These are phyloP conservation scores for Apogon hyalosoma DNA, from an alignment of 2,797 vertebrate genomes.

Conservation along the genomic window DNA sequence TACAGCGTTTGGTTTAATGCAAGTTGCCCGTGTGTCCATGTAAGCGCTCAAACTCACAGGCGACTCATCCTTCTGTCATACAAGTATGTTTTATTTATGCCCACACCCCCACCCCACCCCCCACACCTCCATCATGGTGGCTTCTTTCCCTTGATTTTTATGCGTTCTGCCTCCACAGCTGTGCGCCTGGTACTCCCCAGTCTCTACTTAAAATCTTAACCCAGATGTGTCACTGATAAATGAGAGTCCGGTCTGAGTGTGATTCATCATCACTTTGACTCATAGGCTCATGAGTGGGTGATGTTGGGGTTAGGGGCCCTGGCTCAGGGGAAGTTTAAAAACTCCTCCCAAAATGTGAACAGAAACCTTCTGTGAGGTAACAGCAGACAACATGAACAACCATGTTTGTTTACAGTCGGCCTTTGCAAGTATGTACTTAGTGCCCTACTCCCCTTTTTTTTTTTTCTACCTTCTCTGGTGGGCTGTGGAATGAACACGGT, in stretches of 20 bases:
- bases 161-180: constrained; percentile 6
- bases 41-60: constrained; percentile 26
- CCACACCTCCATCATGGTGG: neutral
- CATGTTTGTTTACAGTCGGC: constrained; percentile 69
- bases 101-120: too few species aligned
- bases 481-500: constrained; percentile 27
- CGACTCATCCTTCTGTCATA: constrained; percentile 4
- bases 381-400: constrained; percentile 37
- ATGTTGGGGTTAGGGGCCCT: constrained; percentile 44
- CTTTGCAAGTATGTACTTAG: constrained; percentile 34
- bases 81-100: constrained; percentile 15
- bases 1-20: constrained; percentile 15
- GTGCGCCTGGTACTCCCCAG: constrained; percentile 7
- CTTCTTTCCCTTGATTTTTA: constrained; percentile 5
- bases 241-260: constrained; percentile 55
- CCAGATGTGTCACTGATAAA: constrained; percentile 72
- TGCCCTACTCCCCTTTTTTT: constrained; percentile 18
- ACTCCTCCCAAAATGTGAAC: constrained; percentile 44
- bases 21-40: neutral
- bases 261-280: constrained; percentile 81
- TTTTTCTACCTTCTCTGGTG: constrained; percentile 28
- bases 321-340: constrained; percentile 46
- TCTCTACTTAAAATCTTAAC: constrained; percentile 24
- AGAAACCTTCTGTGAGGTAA: constrained; percentile 59
- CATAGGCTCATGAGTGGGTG: constrained; percentile 68